Evolutionary conservation across 2,113 vertebrate genomes (phyloP), one percentile per base, ranked within the genome.

Genomic region (Catagonus wagneri): DNA sequence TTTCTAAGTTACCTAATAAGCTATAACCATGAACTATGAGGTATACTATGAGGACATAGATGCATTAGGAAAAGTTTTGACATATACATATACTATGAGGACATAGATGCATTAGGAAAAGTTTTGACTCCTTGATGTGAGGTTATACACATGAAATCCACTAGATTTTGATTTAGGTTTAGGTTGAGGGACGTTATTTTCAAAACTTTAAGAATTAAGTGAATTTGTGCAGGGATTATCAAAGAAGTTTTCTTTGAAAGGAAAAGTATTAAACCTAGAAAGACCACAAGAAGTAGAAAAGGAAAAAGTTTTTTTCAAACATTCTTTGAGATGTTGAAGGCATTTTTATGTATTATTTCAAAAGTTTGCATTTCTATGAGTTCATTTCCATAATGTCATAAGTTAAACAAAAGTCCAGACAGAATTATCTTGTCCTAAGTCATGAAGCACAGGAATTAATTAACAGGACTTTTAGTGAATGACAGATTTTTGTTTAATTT

Each of bases 171-270:
- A 27, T 56, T 78, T 78, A 68, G 6, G 5, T 56, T 85, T 84
- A 93, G 7, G 36, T 34, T 71, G 44, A 95, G 44, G 79, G 56
- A 61, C 2, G 56, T 7, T 29, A 74, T 94, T 97, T 94, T 58
- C 1, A 85, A 86, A 96, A 93, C 2, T 32, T 91, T 89, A 95
- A 81, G 25, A 90, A 84, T 71, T 78, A 79, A 85, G 36, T 80
- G 4, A 74, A 61, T 66, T 63, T 95, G 16, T 92, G 20, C 3
- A 66, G 20, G 2, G 2, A 1, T 68, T 32, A 10, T 89, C 50
- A 78, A 80, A 54, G 36, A 89, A 76, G 22, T 0, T 3, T 72
- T 86, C 58, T 95, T 27, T 63, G 34, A 83, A 65, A 95, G 20
- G 23, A 27, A 39, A 68, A 52, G 27, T 7, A 56, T 68, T 34